Conservation (phyloP, 2,888 invertebrate genomes). For the Acleris laterana region DNA sequence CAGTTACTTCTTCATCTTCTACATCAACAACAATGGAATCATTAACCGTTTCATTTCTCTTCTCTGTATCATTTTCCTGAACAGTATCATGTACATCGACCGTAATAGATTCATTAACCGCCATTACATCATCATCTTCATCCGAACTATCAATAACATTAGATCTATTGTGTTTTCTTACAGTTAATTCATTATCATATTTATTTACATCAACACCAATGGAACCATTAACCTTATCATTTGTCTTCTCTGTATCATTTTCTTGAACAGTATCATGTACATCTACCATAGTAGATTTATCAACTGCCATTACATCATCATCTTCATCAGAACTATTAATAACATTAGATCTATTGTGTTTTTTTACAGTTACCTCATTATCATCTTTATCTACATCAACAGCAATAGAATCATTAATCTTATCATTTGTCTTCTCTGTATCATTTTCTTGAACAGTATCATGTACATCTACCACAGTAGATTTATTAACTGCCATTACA, state of each 20-base stretch:
- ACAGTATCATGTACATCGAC: constrained; percentile 48
- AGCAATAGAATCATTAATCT: constrained; percentile 6
- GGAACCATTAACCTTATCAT: background rate
- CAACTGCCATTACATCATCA: constrained; percentile 45
- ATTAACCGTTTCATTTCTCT: background rate
- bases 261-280: constrained; percentile 40
- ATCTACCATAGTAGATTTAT: constrained; percentile 48
- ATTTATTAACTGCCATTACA: constrained; percentile 45
- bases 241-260: background rate
- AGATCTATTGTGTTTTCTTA: constrained; percentile 47
- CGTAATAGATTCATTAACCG: constrained; percentile 46
- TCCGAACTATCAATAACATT: constrained; percentile 53
- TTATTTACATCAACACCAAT: constrained; percentile 39
- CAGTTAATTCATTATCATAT: constrained; percentile 42
- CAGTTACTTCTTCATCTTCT: constrained; percentile 41
- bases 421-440: background rate
- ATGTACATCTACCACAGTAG: constrained; percentile 50
- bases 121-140: constrained; percentile 48
- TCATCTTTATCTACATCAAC: constrained; percentile 40
- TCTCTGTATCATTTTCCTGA: background rate
- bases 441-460: constrained; percentile 2
- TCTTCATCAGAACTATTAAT: constrained; percentile 56
- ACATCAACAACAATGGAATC: constrained; percentile 34
- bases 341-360: constrained; percentile 47
- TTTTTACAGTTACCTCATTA: constrained; percentile 45